Evolutionary conservation across 1,140 invertebrate genomes (phyloP), one percentile per base, ranked within the genome.

Genomic region (Saxidomus purpurata): DNA sequence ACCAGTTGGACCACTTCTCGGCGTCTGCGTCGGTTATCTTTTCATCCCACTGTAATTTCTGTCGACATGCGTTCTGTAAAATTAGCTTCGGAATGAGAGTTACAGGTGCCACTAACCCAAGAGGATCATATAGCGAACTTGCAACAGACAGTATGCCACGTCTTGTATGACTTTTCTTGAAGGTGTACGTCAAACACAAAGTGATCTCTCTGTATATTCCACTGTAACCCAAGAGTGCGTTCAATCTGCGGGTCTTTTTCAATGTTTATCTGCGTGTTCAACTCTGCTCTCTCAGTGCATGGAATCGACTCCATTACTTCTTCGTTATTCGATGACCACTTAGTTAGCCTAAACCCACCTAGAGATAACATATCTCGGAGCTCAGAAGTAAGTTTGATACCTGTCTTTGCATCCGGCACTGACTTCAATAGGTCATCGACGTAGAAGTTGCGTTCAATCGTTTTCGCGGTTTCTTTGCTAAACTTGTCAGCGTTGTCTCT

Each of bases 111-210:
- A 87, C 81, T 31, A 92, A 59, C 17, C 93, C 94, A 13, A 94
- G 85, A 0, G 93, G 94, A 59, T 95, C 94, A 86, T 90, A 94
- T 0, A 94, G 22, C 0, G 71, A 67, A 47, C 79, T 80, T 1
- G 87, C 87, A 17, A 82, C 52, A 17, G 89, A 89, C 34, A 92
- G 40, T 25, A 90, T 89, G 28, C 86, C 86, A 67, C 89, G 82
- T 83, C n/a, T 77, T 88, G 2, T 25, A 22, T 38, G 4, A 49
- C 9, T 89, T n/a, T n/a, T n/a, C 82, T 15, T 71, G 36, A 1
- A 87, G 59, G 25, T 28, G 59, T 47, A 91, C 19, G 67, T 61
- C 36, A 63, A 84, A 87, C 0, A 40, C 59, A 80, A 91, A 84
- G 1, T 59, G 4, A 38, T 91, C 90, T 4, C 31, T 40, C 40